Base-by-base conservation (phyloP, 2,888 invertebrate species). In the Tridacna crocea region DNA sequence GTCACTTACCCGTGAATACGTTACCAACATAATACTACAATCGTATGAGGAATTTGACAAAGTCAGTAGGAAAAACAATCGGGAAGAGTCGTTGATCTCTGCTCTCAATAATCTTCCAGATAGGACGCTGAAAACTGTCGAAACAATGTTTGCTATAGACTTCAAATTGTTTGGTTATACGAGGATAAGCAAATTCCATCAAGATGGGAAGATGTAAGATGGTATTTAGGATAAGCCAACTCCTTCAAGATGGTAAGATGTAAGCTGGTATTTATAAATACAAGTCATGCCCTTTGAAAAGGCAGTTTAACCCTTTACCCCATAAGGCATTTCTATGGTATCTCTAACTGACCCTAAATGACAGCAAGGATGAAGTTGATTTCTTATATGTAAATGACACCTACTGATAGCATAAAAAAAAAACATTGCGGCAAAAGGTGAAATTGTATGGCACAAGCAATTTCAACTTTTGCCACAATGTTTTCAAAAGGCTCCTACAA, bases 401-500 rank as follows among this genome's bases (percentile, higher is more conserved):
- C n/a, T n/a, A n/a, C n/a, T n/a, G n/a, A n/a, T n/a, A n/a, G n/a
- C n/a, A n/a, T n/a, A n/a, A n/a, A n/a, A n/a, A n/a, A n/a, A n/a
- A n/a, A n/a, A n/a, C n/a, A n/a, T n/a, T n/a, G 24, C 46, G 70
- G 17, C 2, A 70, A 70, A 70, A 2, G 68, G 24, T 4, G 48
- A 48, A 48, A 70, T 70, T 70, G 70, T 24, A 24, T 26, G 24
- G n/a, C 13, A 70, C 70, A 26, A 70, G 70, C 70, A 47, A 27
- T 70, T 70, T 70, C 51, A 48, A 24, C 70, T 22, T 70, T 70
- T 70, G 36, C 26, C 46, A 51, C 68, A 47, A 70, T 70, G 70
- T 6, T 61, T 61, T 61, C 61, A n/a, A n/a, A n/a, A n/a, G n/a
- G n/a, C n/a, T n/a, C n/a, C n/a, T n/a, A n/a, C n/a, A n/a, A n/a